phyloP scores from a whole-genome alignment of 2,888 invertebrate genomes.

The Calephelis perditalis region DNA sequence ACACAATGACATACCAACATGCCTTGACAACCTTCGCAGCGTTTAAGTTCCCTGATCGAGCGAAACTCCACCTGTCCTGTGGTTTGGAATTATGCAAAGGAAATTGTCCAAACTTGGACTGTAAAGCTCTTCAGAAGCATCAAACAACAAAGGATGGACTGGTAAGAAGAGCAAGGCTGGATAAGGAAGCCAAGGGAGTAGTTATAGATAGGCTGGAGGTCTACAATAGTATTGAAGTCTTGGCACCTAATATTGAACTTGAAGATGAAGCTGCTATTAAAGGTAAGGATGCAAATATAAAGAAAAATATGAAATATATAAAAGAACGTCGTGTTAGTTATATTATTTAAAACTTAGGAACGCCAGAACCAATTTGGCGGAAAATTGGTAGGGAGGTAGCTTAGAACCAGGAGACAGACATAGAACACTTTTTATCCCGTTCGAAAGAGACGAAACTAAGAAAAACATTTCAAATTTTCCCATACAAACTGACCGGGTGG shows the following conservation, averaged over 20 bases:
- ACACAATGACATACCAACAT: conserved; percentile 72
- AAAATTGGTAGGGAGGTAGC: too few relatives aligned
- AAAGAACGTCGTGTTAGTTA: too few relatives aligned
- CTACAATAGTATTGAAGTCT: conserved; percentile 88
- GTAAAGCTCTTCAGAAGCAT: conserved; percentile 59
- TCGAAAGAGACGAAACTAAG: too few relatives aligned
- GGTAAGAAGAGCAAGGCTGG: conserved; percentile 63
- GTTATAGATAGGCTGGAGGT: conserved; percentile 84
- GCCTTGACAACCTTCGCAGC: conserved; percentile 84
- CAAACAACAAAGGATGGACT: conserved; percentile 67
- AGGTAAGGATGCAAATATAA: conserved; percentile 41
- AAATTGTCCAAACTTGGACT: conserved; percentile 81
- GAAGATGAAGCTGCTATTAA: conserved; percentile 78
- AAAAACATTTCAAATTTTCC: too few relatives aligned
- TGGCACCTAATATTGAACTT: conserved; percentile 86
- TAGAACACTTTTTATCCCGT: too few relatives aligned
- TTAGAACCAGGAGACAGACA: too few relatives aligned
- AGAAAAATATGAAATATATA: not conserved
- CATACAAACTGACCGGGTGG: too few relatives aligned
- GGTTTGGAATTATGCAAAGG: conserved; percentile 86
- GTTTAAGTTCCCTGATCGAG: conserved; percentile 89
- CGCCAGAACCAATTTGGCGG: too few relatives aligned
- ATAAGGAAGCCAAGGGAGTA: conserved; percentile 74
- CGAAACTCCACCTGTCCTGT: conserved; percentile 87
- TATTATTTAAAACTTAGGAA: too few relatives aligned